Base-by-base conservation (phyloP, 2,888 invertebrate species). In the Amiota communis region DNA sequence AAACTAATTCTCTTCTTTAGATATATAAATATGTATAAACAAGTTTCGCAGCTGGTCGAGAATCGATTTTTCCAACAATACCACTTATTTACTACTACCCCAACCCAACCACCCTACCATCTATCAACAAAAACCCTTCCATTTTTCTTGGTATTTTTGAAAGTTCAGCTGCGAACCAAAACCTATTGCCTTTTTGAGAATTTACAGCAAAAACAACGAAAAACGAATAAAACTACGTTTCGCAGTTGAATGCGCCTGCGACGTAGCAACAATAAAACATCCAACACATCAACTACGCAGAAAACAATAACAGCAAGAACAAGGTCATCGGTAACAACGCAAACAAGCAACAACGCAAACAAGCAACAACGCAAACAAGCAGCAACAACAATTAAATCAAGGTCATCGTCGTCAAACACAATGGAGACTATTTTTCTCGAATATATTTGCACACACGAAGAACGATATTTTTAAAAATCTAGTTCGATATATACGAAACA, bases 81-180 rank as follows among this genome's bases (percentile, higher is more conserved):
- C 56, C 12, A 53, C 53, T n/a, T n/a, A n/a, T n/a, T n/a, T n/a
- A n/a, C 13, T 8, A 1, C 15, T 15, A 53, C 9, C 8, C 53
- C 3, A 36, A 36, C 36, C 36, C 36, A 36, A 36, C 36, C 8
- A 36, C 36, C 36, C 36, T 36, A 36, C 3, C 36, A 36, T 36
- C 36, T 36, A 6, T 36, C 59, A 59, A 20, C 20, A 11, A 15
- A 17, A 59, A 59, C 20, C 59, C 9, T 20, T n/a, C 59, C 59
- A 11, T 20, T 49, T 53, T 68, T 53, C 76, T 81, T 84, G 79
- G 86, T 83, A 84, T 81, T 6, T 36, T 84, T 83, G 73, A 83
- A 84, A 80, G 84, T 84, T 51, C 86, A 84, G 84, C 85, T 84
- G 86, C 85, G 83, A 83, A 86, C 82, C 77, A 79, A 82, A 80